Base-by-base conservation (phyloP, 2,888 invertebrate genomes). In the Leptinotarsa rubiginosa region DNA sequence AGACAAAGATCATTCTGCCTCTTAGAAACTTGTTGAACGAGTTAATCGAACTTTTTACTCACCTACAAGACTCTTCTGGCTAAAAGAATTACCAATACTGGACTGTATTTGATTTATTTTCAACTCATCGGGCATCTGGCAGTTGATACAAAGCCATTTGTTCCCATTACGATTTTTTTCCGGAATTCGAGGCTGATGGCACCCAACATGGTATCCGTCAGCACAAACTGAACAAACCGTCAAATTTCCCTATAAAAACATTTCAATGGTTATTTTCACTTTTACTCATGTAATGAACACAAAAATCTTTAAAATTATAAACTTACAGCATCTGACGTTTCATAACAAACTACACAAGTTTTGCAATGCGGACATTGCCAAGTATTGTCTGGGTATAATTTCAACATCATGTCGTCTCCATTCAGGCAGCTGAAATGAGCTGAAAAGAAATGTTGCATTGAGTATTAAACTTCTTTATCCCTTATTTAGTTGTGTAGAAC, bases 281-380 rank as follows among this genome's bases (percentile, higher is more conserved):
- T 31, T 54, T 70, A 4, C 18, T 5, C 16, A 13, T 13, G 25
- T 25, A 15, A 10, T 20, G 56, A 56, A 62, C 16, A 62, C 4
- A 18, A 25, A 22, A 25, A 59, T 25, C 1, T 18, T 59, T 25
- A 10, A 2, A 41, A 62, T 15, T 62, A 47, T 22, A 3, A 47
- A 91, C 92, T 91, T 89, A 94, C 92, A 85, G 92, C 91, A 88
- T 93, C 93, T 81, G 92, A 91, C 12, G 93, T 93, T 88, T 95
- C 95, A 81, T 92, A 92, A 84, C 96, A 97, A 56, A 95, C 89
- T 65, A 92, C 92, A 87, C 97, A 97, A 15, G 93, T 94, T 87
- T 96, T 97, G 84, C 97, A 97, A 84, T 95, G 94, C 69, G 95
- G 94, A 86, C 97, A 97, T 83, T 96, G 96, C 95, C 96, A 97